phyloP scores from a whole-genome alignment of 2,888 invertebrate genomes.

The Lymantria monacha region DNA sequence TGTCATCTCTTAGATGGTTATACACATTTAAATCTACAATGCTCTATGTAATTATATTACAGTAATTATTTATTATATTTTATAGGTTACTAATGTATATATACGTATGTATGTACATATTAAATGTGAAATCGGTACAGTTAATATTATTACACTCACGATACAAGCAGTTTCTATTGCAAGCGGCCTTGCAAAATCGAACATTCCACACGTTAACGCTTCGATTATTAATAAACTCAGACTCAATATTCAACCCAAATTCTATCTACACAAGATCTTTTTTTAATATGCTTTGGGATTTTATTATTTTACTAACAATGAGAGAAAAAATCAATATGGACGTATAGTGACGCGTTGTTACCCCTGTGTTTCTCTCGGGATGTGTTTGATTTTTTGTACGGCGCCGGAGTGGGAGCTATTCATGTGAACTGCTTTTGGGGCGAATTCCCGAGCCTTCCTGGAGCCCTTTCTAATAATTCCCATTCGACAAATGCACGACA shows the following conservation, averaged over 20 bases:
- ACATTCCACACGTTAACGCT: conserved; percentile 80
- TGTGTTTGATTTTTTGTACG: conserved; percentile 80
- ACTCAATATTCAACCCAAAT: conserved; percentile 76
- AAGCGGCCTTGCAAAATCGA: conserved; percentile 77
- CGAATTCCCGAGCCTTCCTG: conserved; percentile 81
- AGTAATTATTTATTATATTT: conserved; percentile 13
- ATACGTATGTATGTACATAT: conserved; percentile 46
- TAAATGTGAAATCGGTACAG: conserved; percentile 72
- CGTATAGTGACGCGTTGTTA: conserved; percentile 77
- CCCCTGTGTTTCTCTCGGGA: conserved; percentile 82
- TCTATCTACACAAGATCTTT: conserved; percentile 70
- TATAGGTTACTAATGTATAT: conserved; percentile 12
- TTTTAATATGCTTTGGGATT: conserved; percentile 64
- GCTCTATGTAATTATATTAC: conserved; percentile 21
- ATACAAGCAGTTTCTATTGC: conserved; percentile 78
- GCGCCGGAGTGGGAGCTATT: conserved; percentile 77
- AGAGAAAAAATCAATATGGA: conserved; percentile 81
- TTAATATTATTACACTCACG: conserved; percentile 77
- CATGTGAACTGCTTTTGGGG: conserved; percentile 83
- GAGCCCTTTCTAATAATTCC: conserved; percentile 81
- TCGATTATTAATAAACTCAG: conserved; percentile 78
- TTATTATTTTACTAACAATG: conserved; percentile 79
- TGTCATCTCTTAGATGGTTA: too few species aligned
- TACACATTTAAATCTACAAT: background rate
- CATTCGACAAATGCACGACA: conserved; percentile 81